Base-by-base conservation (phyloP, 2,797 vertebrate species). In the Choloepus didactylus region DNA sequence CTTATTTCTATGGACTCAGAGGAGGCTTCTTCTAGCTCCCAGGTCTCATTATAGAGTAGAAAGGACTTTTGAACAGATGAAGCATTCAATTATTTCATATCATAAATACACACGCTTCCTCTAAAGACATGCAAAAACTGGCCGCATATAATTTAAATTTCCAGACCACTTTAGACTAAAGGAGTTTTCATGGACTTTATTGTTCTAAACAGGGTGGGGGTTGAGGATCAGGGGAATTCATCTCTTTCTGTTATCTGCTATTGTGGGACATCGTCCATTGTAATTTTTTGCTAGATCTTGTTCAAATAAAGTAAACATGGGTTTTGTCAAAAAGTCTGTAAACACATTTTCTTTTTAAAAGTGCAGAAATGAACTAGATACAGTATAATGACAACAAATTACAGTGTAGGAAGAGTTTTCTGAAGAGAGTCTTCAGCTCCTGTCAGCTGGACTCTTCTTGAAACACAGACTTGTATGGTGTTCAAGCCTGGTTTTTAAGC, bases 1-100 rank as follows among this genome's bases (percentile, higher is more conserved):
- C 49, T 82, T 60, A 72, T 64, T 95, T 89, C 49, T 92, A 44
- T 35, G 44, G 76, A 69, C 54, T 31, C 35, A 35, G 69, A 88
- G 29, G 19, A 46, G 5, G 59, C 46, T 75, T 80, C 66, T 69
- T 79, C 29, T 23, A 41, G 56, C 64, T 92, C 29, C n/a, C 6
- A 4, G 41, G 31, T 86, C n/a, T 75, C 35, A 51, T 8, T 16
- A 51, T 31, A 70, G 44, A 82, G 59, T 69, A 35, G 73, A 51
- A 87, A 79, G 44, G 77, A 14, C 19, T 72, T 93, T 72, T 38
- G 62, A 91, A 79, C 23, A 60, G 51, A 35, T 23, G 41, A 66
- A 38, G 60, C 31, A 70, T n/a, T 69, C 49, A 51, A 59, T 77
- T 23, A 49, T 51, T 67, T 66, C 49, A n/a, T 10, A 16, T 81